Base-by-base conservation (phyloP, 2,113 vertebrate genomes). In the Emydocephalus ijimae region DNA sequence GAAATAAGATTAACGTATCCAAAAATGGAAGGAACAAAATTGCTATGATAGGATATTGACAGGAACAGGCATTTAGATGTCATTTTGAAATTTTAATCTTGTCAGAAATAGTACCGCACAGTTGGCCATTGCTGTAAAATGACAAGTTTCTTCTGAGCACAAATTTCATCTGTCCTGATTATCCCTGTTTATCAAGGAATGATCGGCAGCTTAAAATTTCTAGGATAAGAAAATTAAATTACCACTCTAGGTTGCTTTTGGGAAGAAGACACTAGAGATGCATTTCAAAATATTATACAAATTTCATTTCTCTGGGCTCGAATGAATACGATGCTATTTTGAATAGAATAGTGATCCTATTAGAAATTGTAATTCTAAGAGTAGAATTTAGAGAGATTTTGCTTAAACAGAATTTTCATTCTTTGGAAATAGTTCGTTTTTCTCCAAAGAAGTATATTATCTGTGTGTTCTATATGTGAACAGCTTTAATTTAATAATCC, bases 241-340 rank as follows among this genome's bases (percentile, higher is more conserved):
- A 45, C 39, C 2, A 26, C 21, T 24, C 8, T 64, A n/a, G 39
- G 55, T 89, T 90, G 57, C 0, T 52, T 8, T 88, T 39, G 88
- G 29, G 3, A 7, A 21, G 0, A 93, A 15, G 1, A 7, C 0
- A 81, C 3, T 2, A 9, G 2, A 45, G 64, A 0, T 59, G 2
- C 57, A 18, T 81, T 81, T 81, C 23, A 54, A 54, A 81, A 90
- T 81, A 39, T 12, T 59, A 56, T 39, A 81, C 34, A 21, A 81
- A 81, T 81, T 81, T 18, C 34, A 81, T 39, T 81, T 81, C 7
- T 81, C 2, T 8, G 74, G 3, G 18, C 34, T 43, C 1, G 34
- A 81, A 21, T 81, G 74, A 81, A 81, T 39, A 74, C 20, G n/a
- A 39, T 39, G 69, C 12, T 34, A 21, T 81, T 81, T 61, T 61